Base-by-base conservation (phyloP, 2,888 invertebrate genomes). In the Dione juno region DNA sequence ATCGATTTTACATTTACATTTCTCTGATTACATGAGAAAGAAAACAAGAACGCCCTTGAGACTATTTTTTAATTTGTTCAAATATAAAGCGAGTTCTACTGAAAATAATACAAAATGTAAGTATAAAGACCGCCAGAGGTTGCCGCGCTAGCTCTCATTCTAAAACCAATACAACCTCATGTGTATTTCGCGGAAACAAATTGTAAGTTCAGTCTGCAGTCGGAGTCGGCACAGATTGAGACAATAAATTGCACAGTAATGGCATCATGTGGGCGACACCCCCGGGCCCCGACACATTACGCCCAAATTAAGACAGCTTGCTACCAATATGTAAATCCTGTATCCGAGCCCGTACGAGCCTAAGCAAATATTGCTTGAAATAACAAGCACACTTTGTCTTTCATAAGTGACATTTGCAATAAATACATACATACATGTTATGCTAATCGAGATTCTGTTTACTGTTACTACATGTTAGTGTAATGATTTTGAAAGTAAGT, bases 281-380 rank as follows among this genome's bases (percentile, higher is more conserved):
- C 75, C 74, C 75, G 79, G 82, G 78, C 82, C 80, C 84, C 81
- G 77, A 81, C 86, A 83, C 83, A 86, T 90, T 89, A 89, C 84
- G 82, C 75, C 80, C 77, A 90, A 92, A 92, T 92, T 91, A 92
- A 92, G 92, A 91, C 89, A 89, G 89, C 88, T 88, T 88, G 88
- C 84, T 82, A 82, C 88, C 86, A 88, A 89, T 90, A 92, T 92
- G 92, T 91, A 91, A 92, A 92, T 90, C 80, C 75, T 69, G 75
- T 76, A 69, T 76, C 75, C 77, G 80, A 78, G 48, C 16, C 75
- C 73, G 74, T 76, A 76, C 78, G 79, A 79, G 80, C 85, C 85
- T 86, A 86, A 85, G 84, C 84, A 87, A 86, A 87, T 84, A 87
- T 85, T 82, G 83, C 80, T 81, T 80, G 78, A 81, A 83, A 84